Base-by-base conservation (phyloP, 2,797 vertebrate genomes). In the Danio aesculapii region DNA sequence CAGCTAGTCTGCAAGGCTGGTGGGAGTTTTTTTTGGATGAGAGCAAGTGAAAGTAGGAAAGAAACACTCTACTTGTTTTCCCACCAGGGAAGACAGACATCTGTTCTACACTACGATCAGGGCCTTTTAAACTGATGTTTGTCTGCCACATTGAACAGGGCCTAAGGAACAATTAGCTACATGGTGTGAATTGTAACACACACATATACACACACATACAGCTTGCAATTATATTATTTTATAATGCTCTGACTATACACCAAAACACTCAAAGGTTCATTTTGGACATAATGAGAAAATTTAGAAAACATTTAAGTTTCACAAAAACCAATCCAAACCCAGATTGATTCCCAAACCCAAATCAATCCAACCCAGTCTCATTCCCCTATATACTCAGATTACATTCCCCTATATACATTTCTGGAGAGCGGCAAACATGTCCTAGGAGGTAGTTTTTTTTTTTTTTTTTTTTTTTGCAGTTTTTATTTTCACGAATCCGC, bases 71-170 rank as follows among this genome's bases (percentile, higher is more conserved):
- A 67, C 80, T 85, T 68, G 76, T 78, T 82, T 63, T 70, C 86
- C 75, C 88, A 88, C 69, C 61, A 88, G 88, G 84, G 86, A 80
- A 86, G 63, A 86, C 79, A 88, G 87, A 90, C 88, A 91, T 91
- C 88, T 91, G 90, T 88, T 91, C 86, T 81, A 89, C 90, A 86
- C 14, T 73, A 89, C 91, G 88, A 89, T 84, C 86, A 86, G 88
- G 86, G 84, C 85, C 84, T 91, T 91, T 89, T 86, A 89, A 87
- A 91, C 73, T 91, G 90, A 89, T 91, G 88, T 90, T 86, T 85
- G 84, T 83, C 88, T 92, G 89, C 91, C 90, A 91, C 85, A 86
- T 81, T 85, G 84, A 81, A 83, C 86, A 88, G 86, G 81, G 92
- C 86, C 46, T 14, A 84, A 80, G 85, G 85, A 89, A 83, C 46